Evolutionary conservation across 2,113 vertebrate genomes (phyloP).

Genomic region (Gila orcuttii): DNA sequence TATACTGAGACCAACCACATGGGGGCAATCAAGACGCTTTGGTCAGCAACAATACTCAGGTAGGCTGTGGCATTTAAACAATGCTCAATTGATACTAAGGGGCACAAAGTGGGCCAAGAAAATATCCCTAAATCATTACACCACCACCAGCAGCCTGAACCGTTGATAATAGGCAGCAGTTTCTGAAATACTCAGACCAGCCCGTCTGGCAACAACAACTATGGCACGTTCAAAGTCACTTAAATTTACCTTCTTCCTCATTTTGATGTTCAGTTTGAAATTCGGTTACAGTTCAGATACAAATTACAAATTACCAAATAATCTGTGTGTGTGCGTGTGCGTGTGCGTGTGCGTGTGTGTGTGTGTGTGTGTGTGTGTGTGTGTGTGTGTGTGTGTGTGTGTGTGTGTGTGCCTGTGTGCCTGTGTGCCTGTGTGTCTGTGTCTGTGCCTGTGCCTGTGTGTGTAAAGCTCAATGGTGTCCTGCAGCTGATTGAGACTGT

Average conservation of each 20-base stretch:
- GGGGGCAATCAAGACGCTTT: neutral
- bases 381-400: constrained; percentile 14
- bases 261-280: no score
- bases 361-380: constrained; percentile 7
- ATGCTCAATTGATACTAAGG: no score
- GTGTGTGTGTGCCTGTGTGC: constrained; percentile 1
- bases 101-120: no score
- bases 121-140: no score
- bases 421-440: neutral
- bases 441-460: neutral
- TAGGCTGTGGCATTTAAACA: no score
- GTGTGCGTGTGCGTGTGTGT: neutral
- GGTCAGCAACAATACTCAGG: no score
- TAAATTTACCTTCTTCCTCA: no score
- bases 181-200: no score
- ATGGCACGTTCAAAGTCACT: no score
- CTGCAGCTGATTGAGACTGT: constrained; percentile 20
- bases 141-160: no score
- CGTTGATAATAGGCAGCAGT: no score
- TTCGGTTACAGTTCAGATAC: neutral
- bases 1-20: neutral
- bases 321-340: neutral
- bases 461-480: neutral
- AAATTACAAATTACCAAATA: constrained; percentile 13
- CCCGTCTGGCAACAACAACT: no score